Evolutionary conservation across 2,888 invertebrate genomes (phyloP).

Genomic region (Ecdyonurus torrentis): DNA sequence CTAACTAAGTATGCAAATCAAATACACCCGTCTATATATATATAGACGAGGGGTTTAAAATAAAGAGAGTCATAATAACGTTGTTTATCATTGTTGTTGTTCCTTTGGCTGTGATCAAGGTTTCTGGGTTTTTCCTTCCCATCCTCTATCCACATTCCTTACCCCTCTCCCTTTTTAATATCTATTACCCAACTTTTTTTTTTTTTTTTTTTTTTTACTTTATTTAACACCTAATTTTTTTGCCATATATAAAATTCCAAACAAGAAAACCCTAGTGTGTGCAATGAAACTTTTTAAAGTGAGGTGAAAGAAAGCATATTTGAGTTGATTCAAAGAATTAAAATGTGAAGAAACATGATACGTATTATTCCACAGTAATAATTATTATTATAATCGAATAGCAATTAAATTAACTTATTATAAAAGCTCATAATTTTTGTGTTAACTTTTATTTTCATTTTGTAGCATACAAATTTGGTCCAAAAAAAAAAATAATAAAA

Average conservation of each 20-base stretch:
- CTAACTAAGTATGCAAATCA: not conserved
- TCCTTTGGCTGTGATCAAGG: not conserved
- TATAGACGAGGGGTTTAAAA: not conserved
- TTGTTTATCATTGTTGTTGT: not conserved
- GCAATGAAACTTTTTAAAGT: too few relatives aligned
- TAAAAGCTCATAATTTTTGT: too few relatives aligned
- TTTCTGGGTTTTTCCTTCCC: not conserved
- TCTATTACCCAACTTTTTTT: not conserved
- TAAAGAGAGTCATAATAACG: not conserved
- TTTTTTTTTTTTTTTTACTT: not conserved
- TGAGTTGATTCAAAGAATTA: not conserved
- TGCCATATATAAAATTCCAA: too few relatives aligned
- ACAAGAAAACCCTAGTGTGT: not conserved
- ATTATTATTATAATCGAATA: too few relatives aligned
- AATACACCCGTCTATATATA: too few relatives aligned
- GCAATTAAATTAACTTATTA: not conserved
- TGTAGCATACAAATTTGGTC: not conserved
- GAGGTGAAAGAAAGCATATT: not conserved
- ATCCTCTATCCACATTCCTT: not conserved
- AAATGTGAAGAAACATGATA: not conserved
- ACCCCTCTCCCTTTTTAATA: not conserved
- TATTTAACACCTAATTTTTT: not conserved
- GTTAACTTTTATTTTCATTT: not conserved
- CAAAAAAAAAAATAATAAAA: not conserved
- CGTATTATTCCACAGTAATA: not conserved